Evolutionary conservation across 2,797 vertebrate genomes (phyloP), one percentile per base, ranked within the genome.

Genomic region (Remorina albescens): DNA sequence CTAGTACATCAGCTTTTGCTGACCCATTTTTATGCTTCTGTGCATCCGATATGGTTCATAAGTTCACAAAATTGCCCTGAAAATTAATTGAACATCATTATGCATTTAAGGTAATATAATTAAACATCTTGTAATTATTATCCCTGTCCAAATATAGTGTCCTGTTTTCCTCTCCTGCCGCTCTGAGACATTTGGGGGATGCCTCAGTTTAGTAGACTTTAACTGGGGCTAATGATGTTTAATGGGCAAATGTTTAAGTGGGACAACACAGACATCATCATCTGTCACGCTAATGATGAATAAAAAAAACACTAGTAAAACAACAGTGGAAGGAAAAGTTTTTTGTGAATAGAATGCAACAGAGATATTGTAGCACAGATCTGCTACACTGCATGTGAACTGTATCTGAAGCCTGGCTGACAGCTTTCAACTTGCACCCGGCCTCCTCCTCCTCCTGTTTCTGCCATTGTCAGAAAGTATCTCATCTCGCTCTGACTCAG

Each of bases 71-170:
- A 87, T 86, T 82, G 80, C 80, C 80, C 74, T 49, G 49, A 63
- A 82, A 86, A 88, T 90, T 85, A 88, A 89, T 88, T 86, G 84
- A 83, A 76, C 78, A 75, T 89, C 78, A 86, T 91, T 86, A 88
- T 81, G 77, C 76, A 81, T 87, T 90, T 89, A 89, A 88, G 80
- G 79, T 90, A 88, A 89, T 62, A 67, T 78, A 87, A 86, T 89
- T 88, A 89, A 88, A 86, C 70, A 76, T 84, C 71, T 80, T 86
- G 71, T 88, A 84, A 67, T 76, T 69, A 60, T 83, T 68, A 76
- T 82, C 36, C 8, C 42, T 8, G 0, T 56, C 39, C 30, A 64
- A 69, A 71, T 75, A 72, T 16, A 55, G 53, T 6, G 47, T 21
- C 59, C 51, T 42, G 18, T 50, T 80, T 60, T 25, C 41, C 37